Evolutionary conservation across 2,888 invertebrate genomes (phyloP).

Genomic region (Scaptomyza parva): DNA sequence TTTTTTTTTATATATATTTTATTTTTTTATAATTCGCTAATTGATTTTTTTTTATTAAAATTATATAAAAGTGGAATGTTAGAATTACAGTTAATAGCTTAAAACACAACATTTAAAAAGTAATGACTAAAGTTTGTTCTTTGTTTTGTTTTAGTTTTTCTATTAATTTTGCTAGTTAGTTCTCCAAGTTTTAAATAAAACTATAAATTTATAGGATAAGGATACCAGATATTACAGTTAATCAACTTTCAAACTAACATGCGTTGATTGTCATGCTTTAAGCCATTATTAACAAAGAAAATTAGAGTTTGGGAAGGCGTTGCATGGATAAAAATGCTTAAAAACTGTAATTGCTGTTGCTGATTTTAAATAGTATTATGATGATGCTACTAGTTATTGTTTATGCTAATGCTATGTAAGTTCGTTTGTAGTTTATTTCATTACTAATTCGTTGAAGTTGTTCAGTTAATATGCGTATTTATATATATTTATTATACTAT

Average conservation of each 20-base stretch:
- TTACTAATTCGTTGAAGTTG: slow-evolving; percentile 73
- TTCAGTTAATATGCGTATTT: slow-evolving; percentile 66
- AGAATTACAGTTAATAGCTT: slow-evolving; percentile 51
- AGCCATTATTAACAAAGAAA: slow-evolving; percentile 55
- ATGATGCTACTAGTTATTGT: slow-evolving; percentile 13
- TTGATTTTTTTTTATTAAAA: slow-evolving; percentile 46
- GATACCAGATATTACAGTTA: slow-evolving; percentile 15
- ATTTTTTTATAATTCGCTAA: slow-evolving; percentile 63
- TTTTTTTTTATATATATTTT: slow-evolving; percentile 34
- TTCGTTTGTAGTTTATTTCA: slow-evolving; percentile 57
- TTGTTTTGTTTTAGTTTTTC: slow-evolving; percentile 12
- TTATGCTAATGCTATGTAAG: slow-evolving; percentile 47
- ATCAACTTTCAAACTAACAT: slow-evolving; percentile 45
- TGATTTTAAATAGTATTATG: background rate
- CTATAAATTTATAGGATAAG: slow-evolving; percentile 6
- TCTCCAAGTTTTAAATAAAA: slow-evolving; percentile 11
- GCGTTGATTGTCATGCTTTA: slow-evolving; percentile 76
- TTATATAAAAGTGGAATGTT: slow-evolving; percentile 54
- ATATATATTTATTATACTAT: slow-evolving; percentile 20
- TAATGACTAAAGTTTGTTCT: slow-evolving; percentile 29
- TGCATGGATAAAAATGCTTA: slow-evolving; percentile 27
- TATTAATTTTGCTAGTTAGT: slow-evolving; percentile 28
- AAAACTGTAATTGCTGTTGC: slow-evolving; percentile 19
- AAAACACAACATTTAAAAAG: slow-evolving; percentile 63
- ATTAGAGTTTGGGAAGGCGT: slow-evolving; percentile 3